Evolutionary conservation across 2,888 invertebrate species (phyloP), one percentile per base, ranked within the genome.

Genomic region (Epinotia brunnichana): DNA sequence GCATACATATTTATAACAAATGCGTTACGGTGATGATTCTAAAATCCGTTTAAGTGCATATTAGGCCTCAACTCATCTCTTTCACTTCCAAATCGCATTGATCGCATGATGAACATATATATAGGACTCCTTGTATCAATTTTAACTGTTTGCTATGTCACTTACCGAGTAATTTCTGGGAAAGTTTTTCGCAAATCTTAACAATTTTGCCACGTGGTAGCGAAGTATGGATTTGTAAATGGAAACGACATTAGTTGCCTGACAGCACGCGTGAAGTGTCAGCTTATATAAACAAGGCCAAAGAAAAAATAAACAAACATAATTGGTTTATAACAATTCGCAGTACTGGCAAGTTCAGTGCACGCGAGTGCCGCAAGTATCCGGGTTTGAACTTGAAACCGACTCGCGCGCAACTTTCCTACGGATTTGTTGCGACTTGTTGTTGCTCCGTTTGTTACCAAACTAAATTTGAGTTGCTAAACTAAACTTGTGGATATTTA

Each of bases 391-490:
- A 92, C 92, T 92, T 92, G 92, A 91, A 88, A 90, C 87, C 90
- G 90, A 92, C 92, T 93, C 92, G 81, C 89, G 92, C 92, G 92
- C 92, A 91, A 92, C 90, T 92, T 90, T 88, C 85, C 83, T 81
- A 78, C 87, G 84, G 87, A 88, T 90, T 90, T 91, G 91, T 91
- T 90, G 88, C 86, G 87, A 90, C 88, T 92, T 92, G 92, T 92
- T 92, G 91, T 91, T 91, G 87, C 87, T 87, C 85, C 86, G 90
- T 90, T 91, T 92, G 92, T 92, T 92, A 87, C 87, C 87, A 84
- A 92, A 93, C 93, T 92, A 92, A 93, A 92, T 92, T 93, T 92
- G 92, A 92, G 92, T 92, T 91, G 90, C 89, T 91, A 88, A 91
- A 92, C 92, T 92, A 90, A 91, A 92, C 88, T 93, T 92, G 91